A percentile compares a stretch with the other conserved stretches of the same genome.
These are phyloP conservation scores for Ciconia maguari DNA, from an alignment of 2,113 vertebrate species.

Conservation along the genomic window DNA sequence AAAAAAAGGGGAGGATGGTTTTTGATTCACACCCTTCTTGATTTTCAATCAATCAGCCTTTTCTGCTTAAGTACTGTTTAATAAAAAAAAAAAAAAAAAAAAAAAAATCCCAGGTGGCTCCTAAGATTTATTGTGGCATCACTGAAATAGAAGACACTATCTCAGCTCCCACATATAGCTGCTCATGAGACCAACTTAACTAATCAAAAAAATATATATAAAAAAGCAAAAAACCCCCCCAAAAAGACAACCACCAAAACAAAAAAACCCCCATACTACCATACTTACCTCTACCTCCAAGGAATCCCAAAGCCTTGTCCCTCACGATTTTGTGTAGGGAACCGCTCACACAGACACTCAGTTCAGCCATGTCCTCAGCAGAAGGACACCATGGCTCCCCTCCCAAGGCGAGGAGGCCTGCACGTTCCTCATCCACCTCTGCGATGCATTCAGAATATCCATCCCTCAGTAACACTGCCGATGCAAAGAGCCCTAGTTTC, in stretches of 20 bases:
- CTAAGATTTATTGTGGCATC: background rate
- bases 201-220: background rate
- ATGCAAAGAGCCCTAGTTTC: background rate
- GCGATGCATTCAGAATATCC: background rate
- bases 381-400: background rate
- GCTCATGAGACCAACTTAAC: background rate
- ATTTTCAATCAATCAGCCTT: constrained; percentile 56
- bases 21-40: constrained; percentile 20
- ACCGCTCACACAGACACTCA: background rate
- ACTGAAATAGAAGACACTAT: background rate
- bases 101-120: constrained; percentile 25
- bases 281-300: no score
- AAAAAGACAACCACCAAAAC: fast-evolving
- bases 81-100: constrained; percentile 43
- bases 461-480: constrained; percentile 6
- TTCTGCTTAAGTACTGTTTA: constrained; percentile 35
- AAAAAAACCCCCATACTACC: background rate
- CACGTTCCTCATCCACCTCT: background rate
- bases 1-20: background rate
- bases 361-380: background rate
- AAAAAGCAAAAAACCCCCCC: background rate
- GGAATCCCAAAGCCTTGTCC: background rate
- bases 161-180: background rate
- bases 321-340: background rate
- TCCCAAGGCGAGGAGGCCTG: background rate